Percentiles rank a stretch among this genome's conserved stretches.
Conservation (phyloP, 2,797 vertebrate genomes). For the Lepus townsendii region DNA sequence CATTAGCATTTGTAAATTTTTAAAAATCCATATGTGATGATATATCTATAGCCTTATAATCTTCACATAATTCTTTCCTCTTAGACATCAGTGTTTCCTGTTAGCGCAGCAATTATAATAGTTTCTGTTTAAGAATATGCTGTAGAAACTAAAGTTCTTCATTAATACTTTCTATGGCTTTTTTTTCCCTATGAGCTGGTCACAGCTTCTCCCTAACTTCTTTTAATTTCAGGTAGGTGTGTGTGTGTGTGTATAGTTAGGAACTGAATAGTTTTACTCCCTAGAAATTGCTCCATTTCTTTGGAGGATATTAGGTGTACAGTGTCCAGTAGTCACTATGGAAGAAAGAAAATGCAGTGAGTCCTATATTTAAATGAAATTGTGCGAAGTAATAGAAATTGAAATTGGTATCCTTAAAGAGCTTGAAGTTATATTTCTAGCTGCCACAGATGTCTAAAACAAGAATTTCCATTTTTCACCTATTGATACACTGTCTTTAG, state of each 20-base stretch:
- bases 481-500: not conserved
- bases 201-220: not conserved
- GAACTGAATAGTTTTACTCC: not conserved
- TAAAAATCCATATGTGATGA: not conserved
- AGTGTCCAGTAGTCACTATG: not conserved
- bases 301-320: not conserved
- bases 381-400: not conserved
- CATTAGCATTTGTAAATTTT: not conserved
- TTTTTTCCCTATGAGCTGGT: not conserved
- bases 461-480: not conserved
- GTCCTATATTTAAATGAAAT: not conserved
- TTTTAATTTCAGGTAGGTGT: not conserved
- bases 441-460: not conserved
- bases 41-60: not conserved
- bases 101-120: conserved; percentile 38
- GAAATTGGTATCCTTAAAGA: not conserved
- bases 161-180: not conserved
- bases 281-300: conserved; percentile 14
- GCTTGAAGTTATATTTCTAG: not conserved
- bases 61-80: not conserved
- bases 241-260: not conserved
- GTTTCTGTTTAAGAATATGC: conserved; percentile 48
- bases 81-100: not conserved
- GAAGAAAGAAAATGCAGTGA: not conserved
- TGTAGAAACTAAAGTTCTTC: conserved; percentile 15